A percentile compares a stretch with the other conserved stretches of the same genome.
phyloP scores from a whole-genome alignment of 2,888 invertebrate species.

The Callimorpha dominula region DNA sequence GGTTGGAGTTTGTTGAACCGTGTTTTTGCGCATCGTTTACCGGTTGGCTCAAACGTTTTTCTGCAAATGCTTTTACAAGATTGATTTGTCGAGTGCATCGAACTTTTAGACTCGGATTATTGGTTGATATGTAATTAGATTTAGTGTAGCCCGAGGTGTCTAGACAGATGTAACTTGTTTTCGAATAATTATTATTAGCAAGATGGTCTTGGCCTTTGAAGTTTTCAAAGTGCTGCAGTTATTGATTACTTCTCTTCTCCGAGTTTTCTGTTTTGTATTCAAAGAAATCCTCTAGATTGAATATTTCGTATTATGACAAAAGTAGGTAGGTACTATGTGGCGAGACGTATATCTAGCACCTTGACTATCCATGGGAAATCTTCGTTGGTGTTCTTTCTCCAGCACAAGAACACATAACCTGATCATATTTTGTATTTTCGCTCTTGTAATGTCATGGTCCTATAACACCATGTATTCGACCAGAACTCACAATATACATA shows the following conservation, averaged over 20 bases:
- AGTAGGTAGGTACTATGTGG: too few relatives aligned
- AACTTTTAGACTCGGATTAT: conserved; percentile 43
- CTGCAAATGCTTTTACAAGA: conserved; percentile 56
- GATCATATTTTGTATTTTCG: too few relatives aligned
- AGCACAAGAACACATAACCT: too few relatives aligned
- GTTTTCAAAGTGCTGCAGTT: neutral
- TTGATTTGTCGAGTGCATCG: conserved; percentile 62
- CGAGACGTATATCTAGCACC: too few relatives aligned
- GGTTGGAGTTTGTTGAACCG: conserved; percentile 74
- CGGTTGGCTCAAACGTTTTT: conserved; percentile 65
- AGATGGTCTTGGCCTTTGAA: neutral
- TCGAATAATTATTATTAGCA: neutral
- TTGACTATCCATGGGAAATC: too few relatives aligned
- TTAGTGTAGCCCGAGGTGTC: conserved; percentile 3
- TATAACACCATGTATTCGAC: too few relatives aligned
- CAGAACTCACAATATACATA: too few relatives aligned
- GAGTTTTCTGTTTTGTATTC: neutral
- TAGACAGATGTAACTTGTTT: neutral
- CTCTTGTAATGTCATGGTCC: too few relatives aligned
- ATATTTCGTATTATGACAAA: too few relatives aligned
- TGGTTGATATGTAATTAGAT: conserved; percentile 2
- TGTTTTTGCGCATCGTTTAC: conserved; percentile 71
- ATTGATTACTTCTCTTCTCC: neutral
- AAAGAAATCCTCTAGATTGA: too few relatives aligned
- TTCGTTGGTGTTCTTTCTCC: too few relatives aligned